Evolutionary conservation across 2,113 vertebrate species (phyloP).

Genomic region (Struthidea cinerea): DNA sequence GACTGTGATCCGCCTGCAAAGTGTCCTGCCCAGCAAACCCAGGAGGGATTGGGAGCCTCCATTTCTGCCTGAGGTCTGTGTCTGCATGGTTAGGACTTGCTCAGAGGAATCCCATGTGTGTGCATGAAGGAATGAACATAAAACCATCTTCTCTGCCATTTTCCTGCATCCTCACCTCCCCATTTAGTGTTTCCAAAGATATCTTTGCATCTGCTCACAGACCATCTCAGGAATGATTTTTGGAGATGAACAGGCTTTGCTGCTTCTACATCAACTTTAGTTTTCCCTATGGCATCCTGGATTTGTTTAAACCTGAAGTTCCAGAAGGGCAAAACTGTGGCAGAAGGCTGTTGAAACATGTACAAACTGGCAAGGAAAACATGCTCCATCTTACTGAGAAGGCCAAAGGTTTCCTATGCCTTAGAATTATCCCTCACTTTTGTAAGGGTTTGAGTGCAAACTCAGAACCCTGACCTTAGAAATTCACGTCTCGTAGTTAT

Average conservation of each 20-base stretch:
- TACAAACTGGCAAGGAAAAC: background rate
- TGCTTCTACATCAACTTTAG: background rate
- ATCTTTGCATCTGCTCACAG: conserved; percentile 2
- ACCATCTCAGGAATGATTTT: background rate
- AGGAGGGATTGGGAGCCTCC: background rate
- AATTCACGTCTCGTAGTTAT: background rate
- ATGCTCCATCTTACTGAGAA: background rate
- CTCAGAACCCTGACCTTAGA: background rate
- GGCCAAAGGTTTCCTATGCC: background rate
- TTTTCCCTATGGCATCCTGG: background rate
- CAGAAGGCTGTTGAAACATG: conserved; percentile 4
- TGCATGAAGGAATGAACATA: background rate
- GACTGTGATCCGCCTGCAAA: background rate
- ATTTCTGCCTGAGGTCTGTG: background rate
- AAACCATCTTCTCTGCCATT: background rate
- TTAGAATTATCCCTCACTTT: background rate
- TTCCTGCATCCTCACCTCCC: background rate
- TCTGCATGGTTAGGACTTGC: background rate
- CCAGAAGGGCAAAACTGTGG: background rate
- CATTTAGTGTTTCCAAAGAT: background rate
- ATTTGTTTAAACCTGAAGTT: conserved; percentile 51
- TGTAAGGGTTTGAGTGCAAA: background rate
- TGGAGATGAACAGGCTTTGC: conserved; percentile 15
- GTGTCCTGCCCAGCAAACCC: background rate
- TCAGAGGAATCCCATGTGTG: background rate